Conservation (phyloP, 2,797 vertebrate genomes). For the Takifugu ocellatus region DNA sequence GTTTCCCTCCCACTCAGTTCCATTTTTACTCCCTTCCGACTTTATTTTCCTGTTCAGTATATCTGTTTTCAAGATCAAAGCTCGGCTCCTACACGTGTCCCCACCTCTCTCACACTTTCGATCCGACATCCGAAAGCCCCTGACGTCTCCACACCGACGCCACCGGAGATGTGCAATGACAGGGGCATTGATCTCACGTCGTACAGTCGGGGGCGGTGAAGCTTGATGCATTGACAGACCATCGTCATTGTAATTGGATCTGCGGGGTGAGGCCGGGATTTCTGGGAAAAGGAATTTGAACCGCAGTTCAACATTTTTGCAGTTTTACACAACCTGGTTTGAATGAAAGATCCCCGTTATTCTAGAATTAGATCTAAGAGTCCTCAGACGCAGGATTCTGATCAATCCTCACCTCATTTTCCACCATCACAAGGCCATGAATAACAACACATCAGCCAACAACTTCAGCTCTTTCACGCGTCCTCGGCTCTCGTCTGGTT, state of each 20-base stretch:
- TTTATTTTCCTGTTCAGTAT: constrained; percentile 29
- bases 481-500: constrained; percentile 32
- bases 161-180: constrained; percentile 47
- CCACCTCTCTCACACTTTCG: constrained; percentile 38
- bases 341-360: too few species aligned
- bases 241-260: constrained; percentile 64
- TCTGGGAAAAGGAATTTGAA: constrained; percentile 12
- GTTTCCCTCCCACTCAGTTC: constrained; percentile 14
- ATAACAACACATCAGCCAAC: constrained; percentile 26
- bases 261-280: constrained; percentile 40
- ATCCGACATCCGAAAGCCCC: constrained; percentile 39
- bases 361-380: not conserved
- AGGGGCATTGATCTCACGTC: constrained; percentile 66
- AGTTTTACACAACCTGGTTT: too few species aligned
- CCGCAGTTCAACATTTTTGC: not conserved
- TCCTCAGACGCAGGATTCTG: constrained; percentile 22
- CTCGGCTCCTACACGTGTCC: constrained; percentile 4
- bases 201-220: constrained; percentile 17
- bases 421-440: constrained; percentile 8
- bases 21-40: constrained; percentile 27
- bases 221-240: constrained; percentile 48
- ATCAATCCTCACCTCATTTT: not conserved
- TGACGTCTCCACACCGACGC: constrained; percentile 31
- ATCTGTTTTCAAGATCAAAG: constrained; percentile 13
- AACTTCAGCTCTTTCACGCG: constrained; percentile 37